Evolutionary conservation across 2,113 vertebrate species (phyloP).

Genomic region (Nipponia nippon): DNA sequence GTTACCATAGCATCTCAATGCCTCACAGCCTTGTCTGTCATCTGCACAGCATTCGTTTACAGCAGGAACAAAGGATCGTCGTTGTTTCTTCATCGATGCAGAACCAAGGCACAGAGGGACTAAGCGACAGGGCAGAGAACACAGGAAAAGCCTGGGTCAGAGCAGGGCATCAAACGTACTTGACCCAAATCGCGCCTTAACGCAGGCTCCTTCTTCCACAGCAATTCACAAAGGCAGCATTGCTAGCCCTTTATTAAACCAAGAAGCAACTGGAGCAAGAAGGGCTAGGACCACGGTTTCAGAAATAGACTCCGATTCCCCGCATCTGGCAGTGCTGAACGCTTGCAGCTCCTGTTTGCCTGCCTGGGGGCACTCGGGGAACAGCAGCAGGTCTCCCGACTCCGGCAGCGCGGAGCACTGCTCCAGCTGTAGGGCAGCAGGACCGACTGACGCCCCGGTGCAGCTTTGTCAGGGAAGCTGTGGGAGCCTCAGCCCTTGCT

Average conservation of each 20-base stretch:
- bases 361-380: background rate
- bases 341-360: background rate
- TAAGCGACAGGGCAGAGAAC: background rate
- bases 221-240: background rate
- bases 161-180: background rate
- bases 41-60: background rate
- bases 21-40: background rate
- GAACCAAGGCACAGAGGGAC: background rate
- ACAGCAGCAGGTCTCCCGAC: fast-evolving
- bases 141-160: background rate
- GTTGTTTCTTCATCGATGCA: fast-evolving
- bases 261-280: background rate
- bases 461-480: background rate
- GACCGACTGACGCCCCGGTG: background rate
- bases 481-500: background rate
- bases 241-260: background rate
- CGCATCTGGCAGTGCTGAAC: background rate
- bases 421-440: background rate
- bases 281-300: background rate
- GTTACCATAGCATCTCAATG: background rate
- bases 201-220: background rate
- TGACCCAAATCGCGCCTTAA: fast-evolving
- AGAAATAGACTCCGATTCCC: background rate
- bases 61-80: background rate
- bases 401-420: fast-evolving